phyloP scores from a whole-genome alignment of 2,113 vertebrate genomes.

The Petromus typicus region DNA sequence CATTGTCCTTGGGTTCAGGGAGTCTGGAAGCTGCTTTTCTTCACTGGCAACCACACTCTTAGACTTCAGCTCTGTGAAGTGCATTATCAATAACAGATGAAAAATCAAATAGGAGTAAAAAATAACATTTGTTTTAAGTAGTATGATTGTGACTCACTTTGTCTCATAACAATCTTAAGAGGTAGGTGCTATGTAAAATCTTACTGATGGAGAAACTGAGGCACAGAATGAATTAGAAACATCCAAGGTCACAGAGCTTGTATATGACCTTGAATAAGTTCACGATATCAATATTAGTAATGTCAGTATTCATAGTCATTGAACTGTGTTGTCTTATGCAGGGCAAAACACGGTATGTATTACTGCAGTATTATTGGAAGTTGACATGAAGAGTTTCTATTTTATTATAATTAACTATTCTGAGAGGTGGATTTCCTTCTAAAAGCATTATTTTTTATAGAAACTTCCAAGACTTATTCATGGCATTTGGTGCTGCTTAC shows the following conservation, averaged over 20 bases:
- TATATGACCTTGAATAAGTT: background rate
- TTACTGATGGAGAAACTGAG: conserved; percentile 1
- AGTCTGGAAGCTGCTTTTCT: background rate
- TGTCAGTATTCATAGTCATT: background rate
- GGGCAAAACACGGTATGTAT: background rate
- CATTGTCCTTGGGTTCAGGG: background rate
- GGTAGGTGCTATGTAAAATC: background rate
- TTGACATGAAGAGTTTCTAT: background rate
- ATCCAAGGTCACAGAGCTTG: background rate
- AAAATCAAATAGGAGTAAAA: background rate
- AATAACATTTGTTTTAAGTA: background rate
- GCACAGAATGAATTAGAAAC: background rate
- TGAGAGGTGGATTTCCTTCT: background rate
- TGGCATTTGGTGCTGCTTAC: background rate
- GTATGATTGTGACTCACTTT: background rate
- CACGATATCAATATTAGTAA: background rate
- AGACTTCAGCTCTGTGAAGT: background rate
- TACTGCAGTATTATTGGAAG: conserved; percentile 6
- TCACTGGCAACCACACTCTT: background rate
- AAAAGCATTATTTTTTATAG: background rate
- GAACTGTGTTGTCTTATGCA: background rate
- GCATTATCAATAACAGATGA: conserved; percentile 3
- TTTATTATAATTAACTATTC: conserved; percentile 24
- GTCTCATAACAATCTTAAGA: background rate
- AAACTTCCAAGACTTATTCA: background rate